Conservation (phyloP, 2,113 vertebrate species). For the Panthera leo region DNA sequence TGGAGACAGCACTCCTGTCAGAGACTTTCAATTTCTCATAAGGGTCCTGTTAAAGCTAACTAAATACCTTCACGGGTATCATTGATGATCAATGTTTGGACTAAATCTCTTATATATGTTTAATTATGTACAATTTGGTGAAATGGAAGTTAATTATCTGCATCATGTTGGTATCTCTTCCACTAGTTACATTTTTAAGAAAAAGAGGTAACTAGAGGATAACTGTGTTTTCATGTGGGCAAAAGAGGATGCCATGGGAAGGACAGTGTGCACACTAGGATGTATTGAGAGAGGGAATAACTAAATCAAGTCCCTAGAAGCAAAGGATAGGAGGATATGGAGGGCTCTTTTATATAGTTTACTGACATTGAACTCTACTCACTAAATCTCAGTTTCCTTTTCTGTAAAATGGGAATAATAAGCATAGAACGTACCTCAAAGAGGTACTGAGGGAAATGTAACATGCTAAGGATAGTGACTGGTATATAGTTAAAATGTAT, state of each 20-base stretch:
- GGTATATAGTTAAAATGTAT: not conserved
- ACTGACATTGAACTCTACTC: not conserved
- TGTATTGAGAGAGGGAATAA: not conserved
- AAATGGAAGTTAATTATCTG: not conserved
- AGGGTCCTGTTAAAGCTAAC: not conserved
- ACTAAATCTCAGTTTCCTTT: not conserved
- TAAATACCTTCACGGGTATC: not conserved
- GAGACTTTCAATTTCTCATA: not conserved
- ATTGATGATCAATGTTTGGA: not conserved
- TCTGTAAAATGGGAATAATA: not conserved
- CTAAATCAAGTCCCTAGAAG: not conserved
- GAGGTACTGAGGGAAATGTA: not conserved
- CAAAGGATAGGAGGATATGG: not conserved
- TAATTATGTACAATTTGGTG: not conserved
- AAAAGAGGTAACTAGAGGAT: not conserved
- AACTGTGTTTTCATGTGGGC: not conserved
- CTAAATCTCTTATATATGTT: not conserved
- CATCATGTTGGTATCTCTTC: not conserved
- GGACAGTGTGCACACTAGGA: fast-evolving
- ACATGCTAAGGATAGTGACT: not conserved
- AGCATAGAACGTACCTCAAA: not conserved
- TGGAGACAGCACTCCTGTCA: not conserved
- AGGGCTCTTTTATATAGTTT: not conserved
- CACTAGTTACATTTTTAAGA: not conserved
- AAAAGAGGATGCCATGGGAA: not conserved